Evolutionary conservation across 1,140 invertebrate genomes (phyloP).

Genomic region (Teleopsis dalmanni): DNA sequence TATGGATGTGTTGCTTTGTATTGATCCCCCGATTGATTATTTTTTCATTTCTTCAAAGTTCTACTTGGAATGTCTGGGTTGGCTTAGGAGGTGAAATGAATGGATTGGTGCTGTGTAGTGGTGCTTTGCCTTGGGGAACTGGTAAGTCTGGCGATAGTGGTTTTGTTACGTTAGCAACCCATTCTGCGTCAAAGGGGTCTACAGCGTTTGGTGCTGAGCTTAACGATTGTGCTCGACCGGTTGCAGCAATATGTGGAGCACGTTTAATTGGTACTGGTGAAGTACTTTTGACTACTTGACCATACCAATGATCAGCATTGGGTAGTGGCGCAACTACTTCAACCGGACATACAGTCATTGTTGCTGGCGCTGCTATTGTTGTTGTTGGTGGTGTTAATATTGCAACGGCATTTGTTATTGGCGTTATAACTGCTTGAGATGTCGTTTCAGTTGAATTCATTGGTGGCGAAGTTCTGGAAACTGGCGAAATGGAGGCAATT

Average conservation of each 20-base stretch:
- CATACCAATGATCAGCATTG: slow-evolving; percentile 70
- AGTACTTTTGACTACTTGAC: slow-evolving; percentile 56
- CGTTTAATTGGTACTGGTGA: slow-evolving; percentile 48
- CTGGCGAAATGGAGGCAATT: slow-evolving; percentile 10
- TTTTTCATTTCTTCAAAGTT: no score
- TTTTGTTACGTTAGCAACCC: slow-evolving; percentile 54
- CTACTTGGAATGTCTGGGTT: slow-evolving; percentile 58
- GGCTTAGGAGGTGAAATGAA: slow-evolving; percentile 49
- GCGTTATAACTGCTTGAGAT: slow-evolving; percentile 9
- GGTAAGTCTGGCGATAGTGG: slow-evolving; percentile 36
- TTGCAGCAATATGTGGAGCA: slow-evolving; percentile 50
- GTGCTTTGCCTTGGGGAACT: no score
- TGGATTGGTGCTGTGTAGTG: slow-evolving; percentile 46
- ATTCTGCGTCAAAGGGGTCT: slow-evolving; percentile 83
- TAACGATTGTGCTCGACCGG: slow-evolving; percentile 55
- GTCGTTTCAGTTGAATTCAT: slow-evolving; percentile 6
- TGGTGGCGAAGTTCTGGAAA: slow-evolving; percentile 6
- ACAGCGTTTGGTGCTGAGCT: slow-evolving; percentile 44
- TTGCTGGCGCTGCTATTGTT: slow-evolving; percentile 43
- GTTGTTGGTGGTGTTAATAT: slow-evolving; percentile 43
- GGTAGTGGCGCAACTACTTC: slow-evolving; percentile 47
- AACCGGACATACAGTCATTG: slow-evolving; percentile 25
- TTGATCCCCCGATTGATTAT: no score
- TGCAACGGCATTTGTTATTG: slow-evolving; percentile 18
- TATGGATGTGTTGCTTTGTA: no score